Base-by-base conservation (phyloP, 2,797 vertebrate species). In the Acipenser ruthenus region DNA sequence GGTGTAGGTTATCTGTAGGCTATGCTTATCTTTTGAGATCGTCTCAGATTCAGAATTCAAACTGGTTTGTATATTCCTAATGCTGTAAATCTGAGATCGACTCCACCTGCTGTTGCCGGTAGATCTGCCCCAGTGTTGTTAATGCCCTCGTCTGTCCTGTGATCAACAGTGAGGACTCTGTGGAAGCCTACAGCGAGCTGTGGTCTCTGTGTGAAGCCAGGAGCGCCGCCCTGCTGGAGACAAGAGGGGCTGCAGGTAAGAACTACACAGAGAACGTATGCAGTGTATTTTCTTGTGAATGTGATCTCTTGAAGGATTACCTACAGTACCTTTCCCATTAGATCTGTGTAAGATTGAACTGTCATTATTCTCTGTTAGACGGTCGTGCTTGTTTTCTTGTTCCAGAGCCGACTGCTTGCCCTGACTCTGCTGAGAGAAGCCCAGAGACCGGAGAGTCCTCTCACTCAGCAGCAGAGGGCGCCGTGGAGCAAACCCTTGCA, bases 121-220 rank as follows among this genome's bases (percentile, higher is more conserved):
- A n/a, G n/a, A 3, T 55, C 53, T 55, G n/a, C n/a, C 53, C 1
- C 53, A 55, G n/a, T 63, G 63, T 59, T 12, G 13, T 49, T 10
- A 3, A 18, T 72, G 10, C 15, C 52, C 1, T 15, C 66, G 72
- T 47, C 37, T 56, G 69, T 70, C 59, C 50, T 78, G 71, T 86
- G 78, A 77, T 79, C 82, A 72, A 83, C 90, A 98, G 95, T 1
- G 90, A 95, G 76, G 84, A 85, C 74, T 93, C 93, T 49, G 87
- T 91, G 62, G 92, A 89, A 23, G 88, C 88, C 8, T 94, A 90
- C 0, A 66, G 79, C 0, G 81, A 86, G 49, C 84, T 98, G 53
- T 81, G 94, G 65, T 83, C 83, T 0, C 83, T 94, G 74, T 67
- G 76, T 13, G 78, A 83, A n/a, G 75, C 74, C 8, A 78, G 76